phyloP scores from a whole-genome alignment of 2,888 invertebrate species.

The Dorcus hopei region DNA sequence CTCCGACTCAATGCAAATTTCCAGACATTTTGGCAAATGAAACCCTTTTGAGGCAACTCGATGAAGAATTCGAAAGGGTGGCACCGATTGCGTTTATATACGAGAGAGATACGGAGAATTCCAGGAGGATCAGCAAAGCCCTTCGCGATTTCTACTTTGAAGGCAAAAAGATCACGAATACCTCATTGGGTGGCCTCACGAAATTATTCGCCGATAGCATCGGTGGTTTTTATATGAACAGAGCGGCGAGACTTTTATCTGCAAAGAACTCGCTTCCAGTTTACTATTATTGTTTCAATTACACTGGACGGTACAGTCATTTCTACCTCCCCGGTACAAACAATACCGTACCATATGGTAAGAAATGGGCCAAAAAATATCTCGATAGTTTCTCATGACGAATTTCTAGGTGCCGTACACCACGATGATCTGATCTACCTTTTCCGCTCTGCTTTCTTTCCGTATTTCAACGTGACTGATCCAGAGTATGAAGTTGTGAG shows the following conservation, averaged over 20 bases:
- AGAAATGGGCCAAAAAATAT: neutral
- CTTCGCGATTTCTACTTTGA: conserved; percentile 55
- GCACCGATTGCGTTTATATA: conserved; percentile 65
- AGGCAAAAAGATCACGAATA: conserved; percentile 45
- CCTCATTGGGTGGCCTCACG: conserved; percentile 46
- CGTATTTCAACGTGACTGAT: conserved; percentile 40
- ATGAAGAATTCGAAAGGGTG: conserved; percentile 58
- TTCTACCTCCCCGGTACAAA: conserved; percentile 50
- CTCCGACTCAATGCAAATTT: neutral
- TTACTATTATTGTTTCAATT: conserved; percentile 62
- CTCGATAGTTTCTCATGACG: too few species aligned
- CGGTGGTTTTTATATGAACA: conserved; percentile 59
- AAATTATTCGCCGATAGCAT: conserved; percentile 58
- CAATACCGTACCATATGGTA: conserved; percentile 36
- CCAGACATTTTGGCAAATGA: conserved; percentile 56
- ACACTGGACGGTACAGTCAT: conserved; percentile 59
- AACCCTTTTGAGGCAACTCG: conserved; percentile 53
- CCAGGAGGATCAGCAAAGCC: conserved; percentile 52
- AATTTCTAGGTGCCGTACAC: conserved; percentile 44
- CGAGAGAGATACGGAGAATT: conserved; percentile 56
- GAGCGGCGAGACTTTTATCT: conserved; percentile 59
- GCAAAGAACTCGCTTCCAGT: conserved; percentile 55
- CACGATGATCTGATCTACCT: conserved; percentile 54
- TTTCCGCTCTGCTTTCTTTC: conserved; percentile 39
- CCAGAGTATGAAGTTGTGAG: conserved; percentile 46